Base-by-base conservation (phyloP, 1,140 invertebrate genomes). In the Steinernema feltiae region DNA sequence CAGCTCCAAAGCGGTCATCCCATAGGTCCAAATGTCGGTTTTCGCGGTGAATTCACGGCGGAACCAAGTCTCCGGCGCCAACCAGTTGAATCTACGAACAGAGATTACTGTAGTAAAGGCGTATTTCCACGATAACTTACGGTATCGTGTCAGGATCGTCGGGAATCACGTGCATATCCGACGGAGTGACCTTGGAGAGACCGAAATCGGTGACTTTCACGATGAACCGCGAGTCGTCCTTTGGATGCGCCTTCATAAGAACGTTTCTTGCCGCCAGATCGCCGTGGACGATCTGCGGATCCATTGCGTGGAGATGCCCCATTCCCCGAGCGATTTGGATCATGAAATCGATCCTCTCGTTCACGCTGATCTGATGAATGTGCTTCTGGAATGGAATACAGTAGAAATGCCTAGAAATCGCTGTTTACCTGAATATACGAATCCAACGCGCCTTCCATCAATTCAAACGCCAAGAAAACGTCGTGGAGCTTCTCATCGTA, bases 191-290 rank as follows among this genome's bases (percentile, higher is more conserved):
- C 35, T 73, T 73, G 2, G 72, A 73, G 18, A 73, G 72, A 24
- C 72, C 72, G 72, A 73, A 73, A 32, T 73, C 72, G 35, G 72
- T 73, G 24, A 73, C 30, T 41, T 73, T 73, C 1, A 48, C 18
- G 35, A 73, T 24, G 32, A 73, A 41, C n/a, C 72, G n/a, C 30
- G 30, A 32, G 3, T 73, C 1, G 48, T 73, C 72, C 35, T 24
- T 18, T 12, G 76, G 76, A 70, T 77, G 76, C 15, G 31, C 53
- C 21, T 69, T 77, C 1, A 77, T n/a, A 30, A 77, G 71, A 29
- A 77, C 76, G 46, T 77, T 77, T 21, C 76, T 53, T 1, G 76
- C 71, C 1, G 76, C 76, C 7, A 77, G 30, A 48, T 77, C 76
- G 18, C 76, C 76, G 48, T 77, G 76, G 31, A 73, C 71, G 46